Base-by-base conservation (phyloP, 2,797 vertebrate species). In the Cuniculus paca region DNA sequence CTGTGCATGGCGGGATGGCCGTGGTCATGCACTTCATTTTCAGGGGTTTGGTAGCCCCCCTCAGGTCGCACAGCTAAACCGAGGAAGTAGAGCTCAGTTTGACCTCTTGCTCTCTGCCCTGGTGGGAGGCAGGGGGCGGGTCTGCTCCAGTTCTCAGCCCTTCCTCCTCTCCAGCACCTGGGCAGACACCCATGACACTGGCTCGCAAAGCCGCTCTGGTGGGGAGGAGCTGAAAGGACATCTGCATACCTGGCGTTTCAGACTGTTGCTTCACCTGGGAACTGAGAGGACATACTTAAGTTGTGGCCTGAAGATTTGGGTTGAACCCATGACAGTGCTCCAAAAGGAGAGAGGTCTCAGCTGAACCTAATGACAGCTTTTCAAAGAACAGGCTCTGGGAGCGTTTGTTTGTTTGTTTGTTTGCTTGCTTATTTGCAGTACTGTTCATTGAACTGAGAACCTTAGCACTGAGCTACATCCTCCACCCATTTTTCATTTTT, bases 281-380 rank as follows among this genome's bases (percentile, higher is more conserved):
- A 42, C 65, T 17, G 31, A 5, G 90, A 91, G 74, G 61, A 26
- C 45, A 20, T 22, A 0, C 63, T 42, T 60, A 39, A 56, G 26
- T 0, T 48, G 45, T 19, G 16, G 8, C 61, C 39, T 1, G 50
- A 72, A 70, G 68, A 50, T 13, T 28, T 22, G 13, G 42, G 20
- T 42, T 0, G 1, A 20, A 34, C 31, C 50, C 45, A 1, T 0
- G 60, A 22, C 19, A 12, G 22, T 2, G 0, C 19, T 72, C 36
- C 75, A 52, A 1, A 70, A 24, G 36, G 34, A 54, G 16, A 26
- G 48, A 42, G 45, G 20, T 2, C 17, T 12, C 6, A 24, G 58
- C 75, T 7, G 39, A 26, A 24, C 50, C 36, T 16, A 6, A 50
- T 13, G n/a, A 8, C 3, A 13, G 2, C 60, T 61, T 83, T 36